Base-by-base conservation (phyloP, 2,113 vertebrate species). In the Ptilorrhoa leucosticta region DNA sequence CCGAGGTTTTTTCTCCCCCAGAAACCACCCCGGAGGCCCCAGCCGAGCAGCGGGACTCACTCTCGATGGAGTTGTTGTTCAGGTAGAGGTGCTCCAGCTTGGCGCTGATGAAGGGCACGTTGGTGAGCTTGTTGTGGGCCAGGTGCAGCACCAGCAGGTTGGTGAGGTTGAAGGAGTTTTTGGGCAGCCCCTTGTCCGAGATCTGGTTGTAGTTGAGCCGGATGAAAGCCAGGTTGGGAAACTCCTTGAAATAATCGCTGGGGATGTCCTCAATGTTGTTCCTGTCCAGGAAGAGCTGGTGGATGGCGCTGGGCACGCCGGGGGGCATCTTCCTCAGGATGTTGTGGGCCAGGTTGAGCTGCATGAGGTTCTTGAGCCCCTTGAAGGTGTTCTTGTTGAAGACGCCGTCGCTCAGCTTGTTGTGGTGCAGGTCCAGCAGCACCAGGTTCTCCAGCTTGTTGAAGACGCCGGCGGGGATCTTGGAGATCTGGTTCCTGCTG, bases 311-410 rank as follows among this genome's bases (percentile, higher is more conserved):
- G 27, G 99, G 99, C 15, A 99, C 96, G 7, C 98, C 99, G 1
- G 97, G 94, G 0, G 99, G 99, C 99, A 99, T 99, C 97, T 98
- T 99, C 71, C 96, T 98, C 86, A 99, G 97, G 90, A 96, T 97
- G 83, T 99, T 99, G 97, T 99, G 98, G 31, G 99, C 99, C 69
- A 99, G 96, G 87, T 99, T 99, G 88, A 99, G 99, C 96, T 99
- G 99, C 97, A 99, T 98, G 89, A 99, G 98, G 95, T 96, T 99
- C 90, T 98, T 99, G 85, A 99, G 98, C 95, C 99, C 99, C 89
- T 98, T 99, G 93, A 99, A 99, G 47, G 98, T 98, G 96, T 99
- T 99, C 21, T 98, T 98, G 89, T 98, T 98, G 95, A 99, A 97
- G 94, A 98, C 98, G 0, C 95, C 98, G 7, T 99, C 99, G 4